Conservation (phyloP, 2,888 invertebrate species). For the Leptinotarsa peninsularis region DNA sequence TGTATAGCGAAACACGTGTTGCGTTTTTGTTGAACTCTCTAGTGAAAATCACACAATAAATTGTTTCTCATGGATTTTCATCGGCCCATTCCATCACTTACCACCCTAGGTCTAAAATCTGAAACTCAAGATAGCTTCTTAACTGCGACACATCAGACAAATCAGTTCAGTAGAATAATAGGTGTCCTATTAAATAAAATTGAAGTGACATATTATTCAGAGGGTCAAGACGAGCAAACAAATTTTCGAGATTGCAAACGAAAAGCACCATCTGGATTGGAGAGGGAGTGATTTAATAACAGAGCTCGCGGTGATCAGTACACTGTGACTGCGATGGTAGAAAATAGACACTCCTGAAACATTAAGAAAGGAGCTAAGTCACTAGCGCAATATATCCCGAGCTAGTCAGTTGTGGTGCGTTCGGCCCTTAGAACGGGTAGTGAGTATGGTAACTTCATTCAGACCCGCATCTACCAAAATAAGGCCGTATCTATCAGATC, state of each 20-base stretch:
- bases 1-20: no score
- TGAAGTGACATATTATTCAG: constrained; percentile 18
- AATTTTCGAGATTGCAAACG: constrained; percentile 24
- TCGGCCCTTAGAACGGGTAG: constrained; percentile 18
- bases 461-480: constrained; percentile 24
- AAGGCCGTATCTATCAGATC: constrained; percentile 18
- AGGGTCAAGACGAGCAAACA: constrained; percentile 27
- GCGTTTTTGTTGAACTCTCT: no score
- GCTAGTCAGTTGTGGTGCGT: constrained; percentile 12
- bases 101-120: no score
- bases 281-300: constrained; percentile 21
- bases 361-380: constrained; percentile 19
- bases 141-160: not conserved
- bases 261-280: constrained; percentile 23
- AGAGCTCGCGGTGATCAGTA: constrained; percentile 12
- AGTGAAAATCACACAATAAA: no score
- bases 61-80: no score
- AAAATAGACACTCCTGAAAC: constrained; percentile 18
- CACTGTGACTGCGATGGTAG: constrained; percentile 14
- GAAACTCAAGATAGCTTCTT: no score
- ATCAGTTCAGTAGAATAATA: constrained; percentile 26
- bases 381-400: constrained; percentile 21
- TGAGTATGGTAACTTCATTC: constrained; percentile 22
- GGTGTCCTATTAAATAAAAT: constrained; percentile 25
- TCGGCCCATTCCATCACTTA: no score